Evolutionary conservation across 2,888 invertebrate genomes (phyloP).

Genomic region (Podabrus alpinus): DNA sequence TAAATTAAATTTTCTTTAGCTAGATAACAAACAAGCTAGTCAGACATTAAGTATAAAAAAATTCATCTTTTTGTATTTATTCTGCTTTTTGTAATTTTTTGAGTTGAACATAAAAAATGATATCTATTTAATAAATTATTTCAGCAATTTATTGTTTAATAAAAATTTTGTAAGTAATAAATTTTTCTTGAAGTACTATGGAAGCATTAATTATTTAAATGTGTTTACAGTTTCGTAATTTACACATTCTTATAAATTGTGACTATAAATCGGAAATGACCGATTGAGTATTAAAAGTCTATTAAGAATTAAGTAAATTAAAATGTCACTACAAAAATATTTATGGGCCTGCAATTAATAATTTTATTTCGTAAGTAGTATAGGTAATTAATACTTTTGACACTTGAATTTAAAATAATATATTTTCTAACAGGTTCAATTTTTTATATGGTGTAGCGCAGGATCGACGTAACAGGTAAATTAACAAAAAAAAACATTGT

Average conservation of each 20-base stretch:
- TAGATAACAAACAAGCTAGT: too few species aligned
- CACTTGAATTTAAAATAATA: constrained; percentile 4
- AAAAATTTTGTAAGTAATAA: neutral
- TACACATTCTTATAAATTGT: neutral
- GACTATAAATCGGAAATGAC: constrained; percentile 11
- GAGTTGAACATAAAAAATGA: neutral
- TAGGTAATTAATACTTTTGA: constrained; percentile 28
- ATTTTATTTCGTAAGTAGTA: constrained; percentile 6
- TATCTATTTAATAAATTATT: neutral
- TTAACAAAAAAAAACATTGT: neutral
- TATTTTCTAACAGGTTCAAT: neutral
- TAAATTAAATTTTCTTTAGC: too few species aligned
- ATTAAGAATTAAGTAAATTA: constrained; percentile 23
- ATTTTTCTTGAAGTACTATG: neutral
- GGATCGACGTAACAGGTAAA: neutral
- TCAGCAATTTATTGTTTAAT: neutral
- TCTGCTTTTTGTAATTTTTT: neutral
- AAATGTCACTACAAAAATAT: constrained; percentile 32
- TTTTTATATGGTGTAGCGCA: neutral
- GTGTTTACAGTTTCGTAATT: neutral
- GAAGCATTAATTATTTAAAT: neutral
- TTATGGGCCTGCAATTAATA: constrained; percentile 29
- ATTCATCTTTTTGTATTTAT: too few species aligned
- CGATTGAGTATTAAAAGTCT: neutral
- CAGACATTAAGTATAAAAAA: too few species aligned